Evolutionary conservation across 2,113 vertebrate genomes (phyloP).

Genomic region (Psophia crepitans): DNA sequence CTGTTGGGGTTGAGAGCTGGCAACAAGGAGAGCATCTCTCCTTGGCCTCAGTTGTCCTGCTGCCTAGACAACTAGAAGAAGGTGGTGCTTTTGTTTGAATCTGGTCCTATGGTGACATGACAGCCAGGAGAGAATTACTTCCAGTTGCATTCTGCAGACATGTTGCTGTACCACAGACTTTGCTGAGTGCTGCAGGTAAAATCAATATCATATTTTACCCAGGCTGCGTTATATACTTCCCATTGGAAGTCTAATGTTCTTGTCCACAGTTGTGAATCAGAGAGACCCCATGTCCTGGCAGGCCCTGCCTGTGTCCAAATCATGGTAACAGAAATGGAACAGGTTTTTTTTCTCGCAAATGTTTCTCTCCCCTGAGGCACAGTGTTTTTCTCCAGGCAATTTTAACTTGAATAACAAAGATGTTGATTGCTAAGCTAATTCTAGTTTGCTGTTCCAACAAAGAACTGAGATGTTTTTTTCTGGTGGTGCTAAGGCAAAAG

Average conservation of each 20-base stretch:
- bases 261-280: background rate
- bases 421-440: background rate
- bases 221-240: background rate
- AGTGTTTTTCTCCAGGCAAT: background rate
- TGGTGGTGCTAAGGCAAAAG: background rate
- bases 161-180: background rate
- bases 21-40: background rate
- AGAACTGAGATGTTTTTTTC: background rate
- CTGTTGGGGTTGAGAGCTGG: background rate
- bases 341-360: background rate
- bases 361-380: background rate
- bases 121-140: background rate
- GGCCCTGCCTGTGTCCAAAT: background rate
- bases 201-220: background rate
- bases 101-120: accelerated
- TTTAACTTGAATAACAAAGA: background rate
- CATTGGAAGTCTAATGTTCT: background rate
- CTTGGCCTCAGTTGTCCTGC: background rate
- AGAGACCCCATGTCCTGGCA: background rate
- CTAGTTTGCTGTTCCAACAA: background rate
- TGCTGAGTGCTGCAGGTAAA: background rate
- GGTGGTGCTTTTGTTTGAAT: background rate
- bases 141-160: background rate
- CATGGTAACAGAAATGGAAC: background rate
- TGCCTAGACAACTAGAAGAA: background rate